Evolutionary conservation across 2,888 invertebrate genomes (phyloP).

Genomic region (Sinhomidia bicolor): DNA sequence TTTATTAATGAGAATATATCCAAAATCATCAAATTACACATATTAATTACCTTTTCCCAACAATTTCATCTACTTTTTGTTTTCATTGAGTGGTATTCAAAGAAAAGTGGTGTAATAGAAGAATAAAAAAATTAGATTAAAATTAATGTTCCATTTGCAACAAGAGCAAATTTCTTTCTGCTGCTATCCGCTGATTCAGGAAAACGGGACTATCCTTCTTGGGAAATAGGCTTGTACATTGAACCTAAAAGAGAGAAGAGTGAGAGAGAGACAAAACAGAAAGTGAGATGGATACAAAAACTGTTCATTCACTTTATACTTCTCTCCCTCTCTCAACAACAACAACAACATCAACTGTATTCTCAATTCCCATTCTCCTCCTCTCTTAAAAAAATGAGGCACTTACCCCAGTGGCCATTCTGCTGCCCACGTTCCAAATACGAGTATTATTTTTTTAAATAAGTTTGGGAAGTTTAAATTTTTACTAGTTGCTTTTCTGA

Average conservation of each 20-base stretch:
- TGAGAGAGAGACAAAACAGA: constrained; percentile 20
- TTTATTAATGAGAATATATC: no score
- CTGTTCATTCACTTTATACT: neutral
- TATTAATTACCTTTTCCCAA: constrained; percentile 4
- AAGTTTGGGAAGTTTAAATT: no score
- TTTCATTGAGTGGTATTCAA: constrained; percentile 10
- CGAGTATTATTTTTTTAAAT: no score
- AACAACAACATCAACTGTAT: neutral
- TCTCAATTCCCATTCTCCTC: neutral
- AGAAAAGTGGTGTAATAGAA: neutral
- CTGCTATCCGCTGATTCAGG: neutral
- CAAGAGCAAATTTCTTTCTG: neutral
- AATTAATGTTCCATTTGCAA: neutral
- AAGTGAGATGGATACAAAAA: constrained; percentile 58
- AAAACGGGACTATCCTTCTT: constrained; percentile 41
- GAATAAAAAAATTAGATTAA: neutral
- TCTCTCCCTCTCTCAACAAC: neutral
- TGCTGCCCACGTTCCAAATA: no score
- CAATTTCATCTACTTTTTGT: constrained; percentile 14
- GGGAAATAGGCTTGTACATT: constrained; percentile 51
- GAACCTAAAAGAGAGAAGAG: neutral
- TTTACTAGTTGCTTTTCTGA: no score
- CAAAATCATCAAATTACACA: no score
- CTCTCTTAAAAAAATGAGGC: neutral
- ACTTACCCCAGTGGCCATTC: no score